A percentile compares a stretch with the other conserved stretches of the same genome.
Evolutionary conservation across 2,888 invertebrate species (phyloP).

Genomic region (Heliconius sara): DNA sequence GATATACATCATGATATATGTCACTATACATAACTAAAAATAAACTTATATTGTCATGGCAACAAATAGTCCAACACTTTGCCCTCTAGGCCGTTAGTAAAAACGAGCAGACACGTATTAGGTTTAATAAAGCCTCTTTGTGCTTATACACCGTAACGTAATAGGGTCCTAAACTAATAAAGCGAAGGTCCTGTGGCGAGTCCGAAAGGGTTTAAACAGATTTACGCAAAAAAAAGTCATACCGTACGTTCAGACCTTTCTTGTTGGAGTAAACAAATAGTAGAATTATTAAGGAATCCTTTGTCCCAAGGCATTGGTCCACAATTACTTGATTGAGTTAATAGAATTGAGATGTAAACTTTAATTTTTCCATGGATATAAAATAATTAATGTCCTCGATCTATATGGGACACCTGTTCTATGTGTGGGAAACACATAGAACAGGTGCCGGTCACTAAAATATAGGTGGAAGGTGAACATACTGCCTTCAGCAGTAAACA

Average conservation of each 20-base stretch:
- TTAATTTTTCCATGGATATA: background rate
- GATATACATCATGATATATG: background rate
- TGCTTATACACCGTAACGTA: constrained; percentile 69
- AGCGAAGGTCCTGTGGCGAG: constrained; percentile 62
- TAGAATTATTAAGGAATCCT: constrained; percentile 39
- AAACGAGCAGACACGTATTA: constrained; percentile 52
- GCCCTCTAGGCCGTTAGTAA: constrained; percentile 32
- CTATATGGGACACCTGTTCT: too few relatives aligned
- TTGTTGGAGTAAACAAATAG: constrained; percentile 44
- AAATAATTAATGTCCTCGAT: background rate
- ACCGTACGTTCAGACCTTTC: constrained; percentile 39
- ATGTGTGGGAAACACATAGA: too few relatives aligned
- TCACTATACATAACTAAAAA: background rate
- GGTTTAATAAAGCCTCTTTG: constrained; percentile 73
- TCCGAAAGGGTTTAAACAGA: constrained; percentile 66
- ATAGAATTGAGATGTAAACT: background rate
- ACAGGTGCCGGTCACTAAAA: too few relatives aligned
- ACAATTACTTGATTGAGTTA: background rate
- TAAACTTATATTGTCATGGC: constrained; percentile 12
- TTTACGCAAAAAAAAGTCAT: constrained; percentile 68
- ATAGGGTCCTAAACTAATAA: constrained; percentile 81
- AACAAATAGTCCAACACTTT: constrained; percentile 27
- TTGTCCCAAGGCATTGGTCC: constrained; percentile 38
- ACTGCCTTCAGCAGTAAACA: background rate
- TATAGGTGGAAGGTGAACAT: too few relatives aligned